These are phyloP conservation scores for Protonibea diacanthus DNA, from an alignment of 2,797 vertebrate species.

Conservation along the genomic window DNA sequence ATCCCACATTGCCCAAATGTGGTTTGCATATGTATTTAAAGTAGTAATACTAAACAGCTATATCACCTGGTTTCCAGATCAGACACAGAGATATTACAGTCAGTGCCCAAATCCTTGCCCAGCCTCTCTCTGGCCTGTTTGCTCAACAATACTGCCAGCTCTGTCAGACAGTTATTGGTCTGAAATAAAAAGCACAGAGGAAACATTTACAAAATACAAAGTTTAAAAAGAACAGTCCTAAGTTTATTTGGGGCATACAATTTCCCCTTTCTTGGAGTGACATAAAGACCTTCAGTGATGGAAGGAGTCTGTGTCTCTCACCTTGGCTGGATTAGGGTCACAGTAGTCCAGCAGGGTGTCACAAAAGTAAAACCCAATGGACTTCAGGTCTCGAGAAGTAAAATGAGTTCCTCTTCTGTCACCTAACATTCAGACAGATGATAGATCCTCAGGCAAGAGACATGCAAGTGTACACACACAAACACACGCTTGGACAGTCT, in stretches of 20 bases:
- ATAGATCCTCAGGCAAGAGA: neutral
- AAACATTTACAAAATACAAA: neutral
- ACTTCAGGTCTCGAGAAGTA: constrained; percentile 88
- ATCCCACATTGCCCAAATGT: neutral
- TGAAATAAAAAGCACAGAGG: constrained; percentile 62
- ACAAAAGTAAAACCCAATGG: constrained; percentile 90
- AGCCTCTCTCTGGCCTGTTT: constrained; percentile 80
- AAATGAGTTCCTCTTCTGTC: constrained; percentile 91
- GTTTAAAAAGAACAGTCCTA: neutral
- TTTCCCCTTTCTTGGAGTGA: neutral
- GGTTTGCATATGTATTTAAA: constrained; percentile 3
- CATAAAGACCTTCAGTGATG: neutral
- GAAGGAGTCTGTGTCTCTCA: constrained; percentile 55
- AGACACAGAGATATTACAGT: constrained; percentile 84
- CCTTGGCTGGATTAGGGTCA: constrained; percentile 91
- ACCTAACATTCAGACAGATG: constrained; percentile 75
- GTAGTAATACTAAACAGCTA: neutral
- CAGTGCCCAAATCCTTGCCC: constrained; percentile 75
- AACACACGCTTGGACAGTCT: neutral
- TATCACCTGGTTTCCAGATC: constrained; percentile 94
- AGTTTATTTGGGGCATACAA: neutral
- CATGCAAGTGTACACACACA: neutral
- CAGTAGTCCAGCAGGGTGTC: constrained; percentile 95
- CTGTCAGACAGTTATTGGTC: constrained; percentile 87
- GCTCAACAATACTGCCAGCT: constrained; percentile 81